Base-by-base conservation (phyloP, 2,797 vertebrate genomes). In the Spheniscus humboldti region DNA sequence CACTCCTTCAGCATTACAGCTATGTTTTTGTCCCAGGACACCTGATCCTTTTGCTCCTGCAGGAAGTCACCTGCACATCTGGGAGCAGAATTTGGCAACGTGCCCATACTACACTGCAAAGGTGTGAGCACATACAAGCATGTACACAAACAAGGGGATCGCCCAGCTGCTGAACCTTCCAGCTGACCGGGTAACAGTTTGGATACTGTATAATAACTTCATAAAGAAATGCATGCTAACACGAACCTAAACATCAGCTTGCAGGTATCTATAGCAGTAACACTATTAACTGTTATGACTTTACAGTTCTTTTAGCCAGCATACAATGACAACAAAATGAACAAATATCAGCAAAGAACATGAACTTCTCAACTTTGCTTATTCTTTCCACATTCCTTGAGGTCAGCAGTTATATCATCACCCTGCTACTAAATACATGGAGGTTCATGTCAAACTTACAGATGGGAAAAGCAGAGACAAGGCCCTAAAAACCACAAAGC, bases 81-180 rank as follows among this genome's bases (percentile, higher is more conserved):
- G 13, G 31, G n/a, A 84, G 47, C 10, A 82, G 71, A 85, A 67
- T 69, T 30, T 68, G 62, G 50, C 63, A 35, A 30, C 0, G 2
- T 48, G 31, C 47, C 35, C 3, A 1, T 25, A 25, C 31, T 43
- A 33, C 9, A 33, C 18, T 7, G 20, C 5, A 8, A 33, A 56
- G 39, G 14, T 77, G 43, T 0, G 13, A 64, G 52, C 20, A 73
- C 0, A 1, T n/a, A 28, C 17, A 88, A 48, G 33, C 63, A 63
- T 0, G 3, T 18, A 57, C 22, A 73, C 16, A 28, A 77, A 67
- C 18, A 66, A 0, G 1, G 31, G 16, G 17, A 23, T 72, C 1
- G 7, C 19, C 27, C 35, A 77, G 50, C 24, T 68, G 31, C 25
- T 73, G 25, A 16, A 33, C 16, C 48, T 52, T 48, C 31, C 43